Percentiles rank a stretch among this genome's conserved stretches.
These are phyloP conservation scores for Falcaria lacertinaria DNA, from an alignment of 2,888 invertebrate species.

Conservation along the genomic window DNA sequence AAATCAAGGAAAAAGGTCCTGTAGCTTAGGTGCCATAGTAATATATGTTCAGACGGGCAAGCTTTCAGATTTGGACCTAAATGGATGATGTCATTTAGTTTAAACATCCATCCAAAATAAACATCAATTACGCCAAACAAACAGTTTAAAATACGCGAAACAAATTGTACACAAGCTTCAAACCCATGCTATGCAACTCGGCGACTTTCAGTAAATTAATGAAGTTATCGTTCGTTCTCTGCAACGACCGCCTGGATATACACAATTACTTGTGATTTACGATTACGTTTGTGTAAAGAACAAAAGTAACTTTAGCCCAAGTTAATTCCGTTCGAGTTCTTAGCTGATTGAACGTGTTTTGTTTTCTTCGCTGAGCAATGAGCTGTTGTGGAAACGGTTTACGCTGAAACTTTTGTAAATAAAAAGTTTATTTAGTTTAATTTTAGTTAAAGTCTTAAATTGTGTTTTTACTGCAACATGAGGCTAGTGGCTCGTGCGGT, in stretches of 20 bases:
- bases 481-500: too few species aligned
- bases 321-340: slow-evolving; percentile 27
- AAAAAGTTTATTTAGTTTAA: neutral
- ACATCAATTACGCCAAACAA: too few species aligned
- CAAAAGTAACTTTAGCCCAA: slow-evolving; percentile 12
- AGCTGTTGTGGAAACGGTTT: neutral
- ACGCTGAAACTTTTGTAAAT: neutral
- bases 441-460: too few species aligned
- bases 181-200: neutral
- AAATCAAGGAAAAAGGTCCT: too few species aligned
- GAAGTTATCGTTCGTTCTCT: slow-evolving; percentile 40
- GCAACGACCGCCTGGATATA: slow-evolving; percentile 27
- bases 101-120: too few species aligned
- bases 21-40: too few species aligned
- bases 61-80: too few species aligned
- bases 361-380: slow-evolving; percentile 15
- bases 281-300: slow-evolving; percentile 26
- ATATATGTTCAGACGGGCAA: too few species aligned
- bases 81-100: too few species aligned
- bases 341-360: slow-evolving; percentile 29
- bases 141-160: neutral
- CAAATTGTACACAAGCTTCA: neutral
- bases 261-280: slow-evolving; percentile 38
- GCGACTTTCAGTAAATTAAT: slow-evolving; percentile 28
- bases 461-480: too few species aligned